Conservation (phyloP, 2,888 invertebrate genomes). For the Hermaeophaga mercurialis region DNA sequence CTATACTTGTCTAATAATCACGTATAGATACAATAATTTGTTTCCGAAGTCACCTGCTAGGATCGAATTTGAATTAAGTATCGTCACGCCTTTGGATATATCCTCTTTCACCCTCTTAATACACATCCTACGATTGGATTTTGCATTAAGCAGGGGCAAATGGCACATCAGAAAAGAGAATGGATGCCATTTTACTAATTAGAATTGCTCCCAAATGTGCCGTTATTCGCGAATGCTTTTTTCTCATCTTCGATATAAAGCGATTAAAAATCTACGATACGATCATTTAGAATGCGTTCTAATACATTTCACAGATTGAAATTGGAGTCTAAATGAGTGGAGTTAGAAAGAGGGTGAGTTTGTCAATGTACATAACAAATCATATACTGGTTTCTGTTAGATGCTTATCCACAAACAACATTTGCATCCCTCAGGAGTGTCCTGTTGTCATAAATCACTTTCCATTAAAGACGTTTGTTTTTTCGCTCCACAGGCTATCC, state of each 20-base stretch:
- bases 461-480: too few relatives aligned
- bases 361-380: too few relatives aligned
- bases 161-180: constrained; percentile 43
- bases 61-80: constrained; percentile 1
- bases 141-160: constrained; percentile 41
- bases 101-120: constrained; percentile 8
- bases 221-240: constrained; percentile 44
- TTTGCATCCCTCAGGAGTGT: too few relatives aligned
- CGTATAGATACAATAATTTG: too few relatives aligned
- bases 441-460: too few relatives aligned
- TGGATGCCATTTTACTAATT: constrained; percentile 50
- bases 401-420: too few relatives aligned
- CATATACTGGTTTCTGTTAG: too few relatives aligned
- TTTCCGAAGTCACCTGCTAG: constrained; percentile 8
- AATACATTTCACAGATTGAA: constrained; percentile 31
- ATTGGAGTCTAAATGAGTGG: too few relatives aligned
- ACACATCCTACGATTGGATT: constrained; percentile 44
- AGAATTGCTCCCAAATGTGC: constrained; percentile 49
- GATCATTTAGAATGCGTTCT: constrained; percentile 32
- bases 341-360: neutral
- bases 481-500: too few relatives aligned
- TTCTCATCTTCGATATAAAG: constrained; percentile 44
- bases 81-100: too few relatives aligned
- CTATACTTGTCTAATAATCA: too few relatives aligned
- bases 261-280: constrained; percentile 44